These are phyloP conservation scores for Bungarus multicinctus DNA, from an alignment of 2,113 vertebrate species.

Conservation along the genomic window DNA sequence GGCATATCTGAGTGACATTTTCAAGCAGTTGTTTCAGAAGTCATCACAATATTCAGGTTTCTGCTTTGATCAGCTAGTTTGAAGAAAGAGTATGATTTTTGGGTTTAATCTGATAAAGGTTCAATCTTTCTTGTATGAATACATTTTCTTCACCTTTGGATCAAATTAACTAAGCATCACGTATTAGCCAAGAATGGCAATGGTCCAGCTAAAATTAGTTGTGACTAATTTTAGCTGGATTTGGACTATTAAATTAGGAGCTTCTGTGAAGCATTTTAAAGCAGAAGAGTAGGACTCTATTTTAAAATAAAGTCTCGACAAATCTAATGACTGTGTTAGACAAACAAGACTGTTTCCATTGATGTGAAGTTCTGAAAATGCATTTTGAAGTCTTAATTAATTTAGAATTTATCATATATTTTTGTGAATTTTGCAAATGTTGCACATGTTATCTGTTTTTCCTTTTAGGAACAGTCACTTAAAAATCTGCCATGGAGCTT, in stretches of 20 bases:
- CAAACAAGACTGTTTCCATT: not conserved
- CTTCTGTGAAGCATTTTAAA: not conserved
- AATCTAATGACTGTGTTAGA: not conserved
- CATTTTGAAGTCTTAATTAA: not conserved
- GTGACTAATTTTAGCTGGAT: not conserved
- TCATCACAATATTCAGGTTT: not conserved
- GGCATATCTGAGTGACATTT: not conserved
- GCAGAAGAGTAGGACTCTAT: not conserved
- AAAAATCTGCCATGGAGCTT: slow-evolving; percentile 74
- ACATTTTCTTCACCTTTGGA: slow-evolving; percentile 27
- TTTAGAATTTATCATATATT: not conserved
- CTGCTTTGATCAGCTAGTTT: not conserved
- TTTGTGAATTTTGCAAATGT: accelerated
- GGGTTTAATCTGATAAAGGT: slow-evolving; percentile 50
- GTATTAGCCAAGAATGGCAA: not conserved
- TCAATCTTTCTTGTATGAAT: slow-evolving; percentile 57
- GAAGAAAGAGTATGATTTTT: not conserved
- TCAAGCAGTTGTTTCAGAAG: not conserved
- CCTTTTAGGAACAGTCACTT: slow-evolving; percentile 66
- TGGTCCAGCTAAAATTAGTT: not conserved
- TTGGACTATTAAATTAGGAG: not conserved
- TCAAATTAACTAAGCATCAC: not conserved
- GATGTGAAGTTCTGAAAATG: not conserved
- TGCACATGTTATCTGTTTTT: slow-evolving; percentile 9
- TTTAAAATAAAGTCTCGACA: not conserved